These are phyloP conservation scores for Adelosebastes latens DNA, from an alignment of 2,797 vertebrate species.

Conservation along the genomic window DNA sequence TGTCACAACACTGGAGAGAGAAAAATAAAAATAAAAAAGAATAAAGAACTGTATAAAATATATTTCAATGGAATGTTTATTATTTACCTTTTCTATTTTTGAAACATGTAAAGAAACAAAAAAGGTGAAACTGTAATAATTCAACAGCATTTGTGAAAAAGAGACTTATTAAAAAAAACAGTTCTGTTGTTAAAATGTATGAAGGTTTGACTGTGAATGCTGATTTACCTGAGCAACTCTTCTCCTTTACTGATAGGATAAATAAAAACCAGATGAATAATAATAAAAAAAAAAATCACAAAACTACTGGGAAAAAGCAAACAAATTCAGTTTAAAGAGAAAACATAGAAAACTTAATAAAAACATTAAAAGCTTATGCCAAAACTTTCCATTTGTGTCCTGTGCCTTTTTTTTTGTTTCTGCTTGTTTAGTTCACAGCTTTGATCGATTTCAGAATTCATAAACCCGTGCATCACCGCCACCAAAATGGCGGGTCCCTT, in stretches of 20 bases:
- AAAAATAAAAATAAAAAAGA: constrained; percentile 59
- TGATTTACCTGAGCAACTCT: constrained; percentile 82
- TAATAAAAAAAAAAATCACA: constrained; percentile 41
- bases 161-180: constrained; percentile 72
- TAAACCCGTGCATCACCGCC: not conserved
- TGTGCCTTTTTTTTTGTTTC: constrained; percentile 25
- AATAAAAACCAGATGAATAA: constrained; percentile 62
- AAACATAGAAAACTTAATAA: constrained; percentile 78
- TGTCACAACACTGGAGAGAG: constrained; percentile 68
- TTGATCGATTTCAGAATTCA: not conserved
- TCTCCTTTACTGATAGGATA: constrained; percentile 80
- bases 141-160: constrained; percentile 82
- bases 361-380: constrained; percentile 84
- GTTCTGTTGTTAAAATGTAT: constrained; percentile 80
- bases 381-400: constrained; percentile 75
- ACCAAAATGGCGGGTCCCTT: not conserved
- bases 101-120: constrained; percentile 83
- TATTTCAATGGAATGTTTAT: constrained; percentile 88
- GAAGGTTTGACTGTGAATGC: constrained; percentile 86
- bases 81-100: constrained; percentile 87
- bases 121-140: constrained; percentile 76
- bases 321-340: constrained; percentile 77
- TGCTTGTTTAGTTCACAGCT: not conserved
- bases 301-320: constrained; percentile 69
- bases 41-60: constrained; percentile 84